phyloP scores from a whole-genome alignment of 2,113 vertebrate genomes.

The Rissa tridactyla region DNA sequence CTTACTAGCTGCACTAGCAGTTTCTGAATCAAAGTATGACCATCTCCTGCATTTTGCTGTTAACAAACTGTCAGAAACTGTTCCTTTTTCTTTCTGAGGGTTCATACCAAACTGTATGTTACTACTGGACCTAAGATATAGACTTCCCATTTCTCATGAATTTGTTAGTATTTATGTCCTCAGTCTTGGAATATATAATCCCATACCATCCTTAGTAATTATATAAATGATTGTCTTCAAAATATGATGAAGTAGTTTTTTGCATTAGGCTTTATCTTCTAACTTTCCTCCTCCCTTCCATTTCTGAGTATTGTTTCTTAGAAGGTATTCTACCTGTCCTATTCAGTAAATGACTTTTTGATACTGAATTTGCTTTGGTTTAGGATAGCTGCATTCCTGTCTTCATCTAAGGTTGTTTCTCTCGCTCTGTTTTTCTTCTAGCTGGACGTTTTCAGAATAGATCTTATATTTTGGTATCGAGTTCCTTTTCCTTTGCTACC shows the following conservation, averaged over 20 bases:
- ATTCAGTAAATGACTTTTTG: neutral
- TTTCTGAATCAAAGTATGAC: constrained; percentile 22
- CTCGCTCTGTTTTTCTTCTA: neutral
- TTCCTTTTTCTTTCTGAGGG: constrained; percentile 22
- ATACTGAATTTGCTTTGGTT: neutral
- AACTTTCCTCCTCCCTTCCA: neutral
- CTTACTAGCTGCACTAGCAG: neutral
- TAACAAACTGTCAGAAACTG: constrained; percentile 8
- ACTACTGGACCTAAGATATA: neutral
- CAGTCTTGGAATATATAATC: neutral
- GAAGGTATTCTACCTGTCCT: neutral
- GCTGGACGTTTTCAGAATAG: neutral
- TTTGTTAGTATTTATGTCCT: neutral
- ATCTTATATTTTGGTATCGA: neutral
- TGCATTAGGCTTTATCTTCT: neutral
- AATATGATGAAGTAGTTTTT: neutral
- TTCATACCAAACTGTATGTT: constrained; percentile 27
- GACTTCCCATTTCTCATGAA: constrained; percentile 16
- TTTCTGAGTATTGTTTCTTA: neutral
- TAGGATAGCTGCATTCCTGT: constrained; percentile 10
- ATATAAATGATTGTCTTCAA: neutral
- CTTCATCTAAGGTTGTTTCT: neutral
- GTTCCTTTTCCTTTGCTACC: neutral
- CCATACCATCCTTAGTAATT: neutral
- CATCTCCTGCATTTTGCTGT: neutral